Evolutionary conservation across 2,797 vertebrate species (phyloP).

Genomic region (Cercopithecus hamlyni): DNA sequence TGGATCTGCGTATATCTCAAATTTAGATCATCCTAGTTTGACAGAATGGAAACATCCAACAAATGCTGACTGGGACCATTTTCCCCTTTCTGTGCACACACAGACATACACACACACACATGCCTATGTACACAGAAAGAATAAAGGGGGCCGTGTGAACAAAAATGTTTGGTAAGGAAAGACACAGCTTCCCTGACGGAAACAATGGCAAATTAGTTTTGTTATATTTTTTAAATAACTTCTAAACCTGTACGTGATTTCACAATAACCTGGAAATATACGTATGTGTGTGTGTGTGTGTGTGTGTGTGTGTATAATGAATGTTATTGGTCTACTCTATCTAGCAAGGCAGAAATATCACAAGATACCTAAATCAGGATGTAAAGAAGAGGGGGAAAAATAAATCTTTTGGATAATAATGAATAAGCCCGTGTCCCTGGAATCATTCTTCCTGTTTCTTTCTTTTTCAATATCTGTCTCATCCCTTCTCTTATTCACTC

Average conservation of each 20-base stretch:
- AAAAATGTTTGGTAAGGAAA: neutral
- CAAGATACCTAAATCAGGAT: no score
- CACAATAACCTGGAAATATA: neutral
- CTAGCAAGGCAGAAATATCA: neutral
- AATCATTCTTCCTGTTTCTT: neutral
- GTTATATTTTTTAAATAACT: neutral
- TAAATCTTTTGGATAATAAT: neutral
- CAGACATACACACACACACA: accelerated
- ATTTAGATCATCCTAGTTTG: neutral
- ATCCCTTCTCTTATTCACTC: neutral
- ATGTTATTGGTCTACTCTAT: neutral
- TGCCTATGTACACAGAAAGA: neutral
- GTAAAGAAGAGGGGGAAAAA: neutral
- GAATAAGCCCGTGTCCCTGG: neutral
- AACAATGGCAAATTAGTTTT: neutral
- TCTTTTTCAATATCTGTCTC: neutral
- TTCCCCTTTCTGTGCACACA: no score
- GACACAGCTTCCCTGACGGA: neutral
- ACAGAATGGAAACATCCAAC: neutral
- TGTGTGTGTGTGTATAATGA: neutral
- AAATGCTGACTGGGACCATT: neutral
- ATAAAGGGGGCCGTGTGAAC: neutral
- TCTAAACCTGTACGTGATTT: neutral
- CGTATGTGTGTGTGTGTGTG: no score
- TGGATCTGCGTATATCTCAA: neutral